Percentiles rank a stretch among this genome's conserved stretches.
phyloP scores from a whole-genome alignment of 2,797 vertebrate genomes.

The Pipistrellus nathusii region DNA sequence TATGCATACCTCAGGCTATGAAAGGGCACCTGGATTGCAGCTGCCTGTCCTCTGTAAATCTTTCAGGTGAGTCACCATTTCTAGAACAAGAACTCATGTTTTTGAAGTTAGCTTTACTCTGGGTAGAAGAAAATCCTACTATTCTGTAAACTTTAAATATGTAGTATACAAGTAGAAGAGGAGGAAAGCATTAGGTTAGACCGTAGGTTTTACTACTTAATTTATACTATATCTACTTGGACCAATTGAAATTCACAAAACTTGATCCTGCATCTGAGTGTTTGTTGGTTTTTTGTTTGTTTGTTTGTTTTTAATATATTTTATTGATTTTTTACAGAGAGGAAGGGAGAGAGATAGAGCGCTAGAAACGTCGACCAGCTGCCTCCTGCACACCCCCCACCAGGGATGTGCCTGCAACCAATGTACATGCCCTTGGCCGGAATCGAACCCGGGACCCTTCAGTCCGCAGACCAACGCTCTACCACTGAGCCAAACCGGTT shows the following conservation, averaged over 20 bases:
- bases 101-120: constrained; percentile 13
- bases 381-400: too few species aligned
- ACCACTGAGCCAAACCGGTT: too few species aligned
- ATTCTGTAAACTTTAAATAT: too few species aligned
- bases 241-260: neutral
- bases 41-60: neutral
- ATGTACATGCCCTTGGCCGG: too few species aligned
- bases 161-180: too few species aligned
- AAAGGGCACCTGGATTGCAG: neutral
- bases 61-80: neutral
- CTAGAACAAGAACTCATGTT: neutral
- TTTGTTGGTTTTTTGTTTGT: neutral
- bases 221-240: neutral
- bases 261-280: neutral
- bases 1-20: neutral
- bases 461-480: too few species aligned
- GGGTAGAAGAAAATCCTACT: neutral
- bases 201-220: neutral
- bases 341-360: too few species aligned
- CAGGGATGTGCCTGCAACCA: too few species aligned
- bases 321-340: too few species aligned
- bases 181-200: neutral
- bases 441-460: too few species aligned
- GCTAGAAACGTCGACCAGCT: too few species aligned
- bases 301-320: too few species aligned